A percentile compares a stretch with the other conserved stretches of the same genome.
Evolutionary conservation across 1,140 invertebrate species (phyloP).

Genomic region (Philaenus spumarius): DNA sequence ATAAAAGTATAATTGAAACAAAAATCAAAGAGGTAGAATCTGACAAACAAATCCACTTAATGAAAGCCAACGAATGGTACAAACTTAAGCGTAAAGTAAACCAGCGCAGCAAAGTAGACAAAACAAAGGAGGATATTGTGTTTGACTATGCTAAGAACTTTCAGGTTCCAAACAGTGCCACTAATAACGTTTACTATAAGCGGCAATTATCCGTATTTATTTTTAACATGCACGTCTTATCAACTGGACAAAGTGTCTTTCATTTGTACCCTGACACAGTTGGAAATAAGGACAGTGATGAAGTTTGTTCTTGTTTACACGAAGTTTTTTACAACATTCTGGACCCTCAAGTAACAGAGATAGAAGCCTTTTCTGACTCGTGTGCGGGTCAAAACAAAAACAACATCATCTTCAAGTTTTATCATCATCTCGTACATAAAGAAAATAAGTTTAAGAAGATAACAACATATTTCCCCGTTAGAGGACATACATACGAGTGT

Average conservation of each 20-base stretch:
- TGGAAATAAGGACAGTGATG: constrained; percentile 1
- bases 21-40: neutral
- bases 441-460: no score
- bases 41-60: constrained; percentile 8
- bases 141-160: no score
- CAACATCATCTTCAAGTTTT: no score
- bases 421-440: no score
- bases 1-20: neutral
- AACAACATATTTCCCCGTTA: no score
- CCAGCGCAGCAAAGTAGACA: neutral
- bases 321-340: constrained; percentile 13
- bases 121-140: constrained; percentile 1
- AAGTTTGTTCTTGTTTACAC: constrained; percentile 1
- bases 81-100: neutral
- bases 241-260: neutral
- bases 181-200: constrained; percentile 13
- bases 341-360: neutral
- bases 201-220: constrained; percentile 13
- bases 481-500: no score
- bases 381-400: constrained; percentile 18
- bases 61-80: constrained; percentile 12
- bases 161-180: constrained; percentile 10
- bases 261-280: constrained; percentile 16
- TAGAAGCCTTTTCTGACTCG: constrained; percentile 13
- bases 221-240: constrained; percentile 17